These are phyloP conservation scores for Marmota monax DNA, from an alignment of 2,113 vertebrate species.

Conservation along the genomic window DNA sequence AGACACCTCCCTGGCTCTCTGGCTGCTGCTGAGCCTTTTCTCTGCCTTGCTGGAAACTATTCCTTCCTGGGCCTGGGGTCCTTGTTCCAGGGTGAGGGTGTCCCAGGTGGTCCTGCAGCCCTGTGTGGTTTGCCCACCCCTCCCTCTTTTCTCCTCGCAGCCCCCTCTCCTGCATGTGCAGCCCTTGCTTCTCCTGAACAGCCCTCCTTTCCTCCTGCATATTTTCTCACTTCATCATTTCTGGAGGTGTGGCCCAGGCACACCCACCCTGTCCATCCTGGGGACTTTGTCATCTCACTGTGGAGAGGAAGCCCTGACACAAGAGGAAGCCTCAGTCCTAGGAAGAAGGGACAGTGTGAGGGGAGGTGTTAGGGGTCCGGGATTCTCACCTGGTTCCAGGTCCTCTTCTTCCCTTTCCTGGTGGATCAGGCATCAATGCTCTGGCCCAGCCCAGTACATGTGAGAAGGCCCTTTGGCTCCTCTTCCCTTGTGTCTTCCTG, in stretches of 20 bases:
- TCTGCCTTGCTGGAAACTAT: neutral
- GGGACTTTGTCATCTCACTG: neutral
- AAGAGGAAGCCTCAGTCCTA: neutral
- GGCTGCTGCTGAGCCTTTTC: neutral
- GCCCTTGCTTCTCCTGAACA: neutral
- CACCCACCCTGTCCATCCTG: neutral
- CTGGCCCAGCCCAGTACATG: neutral
- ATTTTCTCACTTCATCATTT: neutral
- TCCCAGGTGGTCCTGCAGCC: neutral
- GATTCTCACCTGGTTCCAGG: no score
- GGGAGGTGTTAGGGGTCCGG: neutral
- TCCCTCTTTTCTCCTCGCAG: neutral
- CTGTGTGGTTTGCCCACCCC: fast-evolving
- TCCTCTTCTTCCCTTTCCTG: neutral
- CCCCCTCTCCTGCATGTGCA: neutral
- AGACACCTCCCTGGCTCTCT: neutral
- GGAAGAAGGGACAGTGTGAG: neutral
- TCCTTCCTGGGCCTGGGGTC: neutral
- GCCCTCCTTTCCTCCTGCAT: neutral
- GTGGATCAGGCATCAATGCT: neutral
- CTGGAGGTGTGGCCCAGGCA: neutral
- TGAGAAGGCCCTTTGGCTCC: neutral
- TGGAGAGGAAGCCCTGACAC: neutral
- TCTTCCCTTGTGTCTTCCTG: neutral
- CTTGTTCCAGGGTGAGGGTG: neutral